Evolutionary conservation across 2,888 invertebrate genomes (phyloP).

Genomic region (Galeruca laticollis): DNA sequence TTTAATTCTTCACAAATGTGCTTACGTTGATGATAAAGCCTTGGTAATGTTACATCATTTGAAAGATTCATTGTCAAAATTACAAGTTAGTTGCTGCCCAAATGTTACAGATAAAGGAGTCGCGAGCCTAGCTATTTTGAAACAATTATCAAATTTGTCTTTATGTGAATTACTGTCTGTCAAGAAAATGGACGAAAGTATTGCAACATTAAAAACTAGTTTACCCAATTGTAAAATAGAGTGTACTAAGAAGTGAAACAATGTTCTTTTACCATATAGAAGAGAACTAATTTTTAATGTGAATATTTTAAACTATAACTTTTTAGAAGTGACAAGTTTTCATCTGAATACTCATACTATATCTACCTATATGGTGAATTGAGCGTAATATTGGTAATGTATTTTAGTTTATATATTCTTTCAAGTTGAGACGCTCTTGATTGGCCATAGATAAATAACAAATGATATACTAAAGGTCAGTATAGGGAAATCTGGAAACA

Average conservation of each 20-base stretch:
- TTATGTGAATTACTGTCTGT: slow-evolving; percentile 78
- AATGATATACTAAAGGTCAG: too few species aligned
- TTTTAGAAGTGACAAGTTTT: too few species aligned
- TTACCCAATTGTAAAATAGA: slow-evolving; percentile 78
- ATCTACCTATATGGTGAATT: too few species aligned
- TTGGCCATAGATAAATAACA: too few species aligned
- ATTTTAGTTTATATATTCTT: too few species aligned
- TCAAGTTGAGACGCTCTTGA: too few species aligned
- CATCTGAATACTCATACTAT: too few species aligned
- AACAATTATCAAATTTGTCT: slow-evolving; percentile 73
- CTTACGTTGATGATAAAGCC: slow-evolving; percentile 80
- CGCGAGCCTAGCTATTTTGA: slow-evolving; percentile 70
- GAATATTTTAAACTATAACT: too few species aligned
- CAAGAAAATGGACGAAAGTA: slow-evolving; percentile 72
- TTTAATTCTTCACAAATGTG: slow-evolving; percentile 80
- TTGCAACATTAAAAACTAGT: slow-evolving; percentile 68
- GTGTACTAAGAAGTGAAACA: slow-evolving; percentile 5
- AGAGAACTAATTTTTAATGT: not conserved
- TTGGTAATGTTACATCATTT: slow-evolving; percentile 73
- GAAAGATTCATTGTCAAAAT: slow-evolving; percentile 71
- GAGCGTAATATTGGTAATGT: too few species aligned
- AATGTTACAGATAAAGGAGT: slow-evolving; percentile 82
- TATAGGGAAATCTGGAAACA: too few species aligned
- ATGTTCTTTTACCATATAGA: not conserved
- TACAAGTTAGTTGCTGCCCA: slow-evolving; percentile 82